phyloP scores from a whole-genome alignment of 2,797 vertebrate species.

The Pteropus rufus region DNA sequence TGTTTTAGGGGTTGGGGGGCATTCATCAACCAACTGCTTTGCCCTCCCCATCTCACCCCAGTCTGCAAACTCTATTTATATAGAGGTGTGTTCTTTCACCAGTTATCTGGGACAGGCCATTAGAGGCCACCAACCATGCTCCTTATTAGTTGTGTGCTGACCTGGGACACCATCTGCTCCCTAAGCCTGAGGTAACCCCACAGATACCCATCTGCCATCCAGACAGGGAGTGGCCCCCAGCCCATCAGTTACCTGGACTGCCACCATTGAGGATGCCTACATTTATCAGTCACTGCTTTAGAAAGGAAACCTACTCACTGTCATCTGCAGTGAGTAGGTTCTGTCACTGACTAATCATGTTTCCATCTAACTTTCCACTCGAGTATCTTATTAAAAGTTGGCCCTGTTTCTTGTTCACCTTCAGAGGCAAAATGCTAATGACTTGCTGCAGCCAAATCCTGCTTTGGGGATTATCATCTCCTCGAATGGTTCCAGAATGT shows the following conservation, averaged over 20 bases:
- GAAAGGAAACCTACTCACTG: background rate
- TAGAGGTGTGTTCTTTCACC: background rate
- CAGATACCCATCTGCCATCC: background rate
- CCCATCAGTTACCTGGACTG: background rate
- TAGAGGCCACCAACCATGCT: background rate
- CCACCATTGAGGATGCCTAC: background rate
- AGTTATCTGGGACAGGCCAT: background rate
- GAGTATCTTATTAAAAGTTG: constrained; percentile 65
- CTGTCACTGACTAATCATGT: background rate
- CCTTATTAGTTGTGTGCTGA: background rate
- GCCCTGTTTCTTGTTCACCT: constrained; percentile 2
- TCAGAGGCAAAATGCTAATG: constrained; percentile 63
- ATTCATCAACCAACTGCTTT: background rate
- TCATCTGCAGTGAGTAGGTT: background rate
- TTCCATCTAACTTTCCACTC: constrained; percentile 60
- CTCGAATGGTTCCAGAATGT: constrained; percentile 53
- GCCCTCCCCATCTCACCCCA: background rate
- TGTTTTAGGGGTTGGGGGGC: background rate
- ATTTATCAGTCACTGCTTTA: background rate
- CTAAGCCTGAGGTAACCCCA: background rate
- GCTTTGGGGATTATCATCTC: constrained; percentile 75
- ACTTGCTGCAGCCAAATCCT: constrained; percentile 63
- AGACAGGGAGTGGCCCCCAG: background rate
- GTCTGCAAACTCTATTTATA: background rate
- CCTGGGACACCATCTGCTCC: background rate